A percentile compares a stretch with the other conserved stretches of the same genome.
These are phyloP conservation scores for Stegostoma tigrinum DNA, from an alignment of 2,113 vertebrate species.

Conservation along the genomic window DNA sequence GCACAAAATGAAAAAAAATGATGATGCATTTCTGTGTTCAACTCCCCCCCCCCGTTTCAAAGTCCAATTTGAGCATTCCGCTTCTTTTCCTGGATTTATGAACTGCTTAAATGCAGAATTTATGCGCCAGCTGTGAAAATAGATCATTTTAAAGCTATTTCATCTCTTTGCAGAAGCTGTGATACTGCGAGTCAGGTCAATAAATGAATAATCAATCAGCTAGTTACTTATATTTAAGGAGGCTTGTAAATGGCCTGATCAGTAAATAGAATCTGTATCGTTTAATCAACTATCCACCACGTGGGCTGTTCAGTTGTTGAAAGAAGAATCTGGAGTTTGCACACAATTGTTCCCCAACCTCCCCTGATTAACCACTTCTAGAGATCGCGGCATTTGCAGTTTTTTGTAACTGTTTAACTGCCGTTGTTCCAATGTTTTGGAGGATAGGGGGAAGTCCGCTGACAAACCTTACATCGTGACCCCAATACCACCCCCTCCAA, in stretches of 20 bases:
- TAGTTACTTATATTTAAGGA: constrained; percentile 18
- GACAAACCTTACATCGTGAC: too few species aligned
- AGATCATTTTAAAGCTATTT: constrained; percentile 19
- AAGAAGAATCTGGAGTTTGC: not conserved
- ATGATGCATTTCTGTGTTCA: not conserved
- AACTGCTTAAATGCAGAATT: constrained; percentile 14
- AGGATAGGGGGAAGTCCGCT: too few species aligned
- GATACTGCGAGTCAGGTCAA: not conserved
- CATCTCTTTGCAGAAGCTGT: not conserved
- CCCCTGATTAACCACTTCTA: not conserved
- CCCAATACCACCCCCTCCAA: too few species aligned
- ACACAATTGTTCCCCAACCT: too few species aligned
- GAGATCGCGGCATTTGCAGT: not conserved
- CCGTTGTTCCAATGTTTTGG: too few species aligned
- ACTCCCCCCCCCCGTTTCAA: not conserved
- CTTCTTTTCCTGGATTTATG: constrained; percentile 6
- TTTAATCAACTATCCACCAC: not conserved
- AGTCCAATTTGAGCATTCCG: not conserved
- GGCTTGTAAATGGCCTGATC: not conserved
- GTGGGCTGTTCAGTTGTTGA: not conserved
- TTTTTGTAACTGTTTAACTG: too few species aligned
- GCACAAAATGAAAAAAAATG: not conserved
- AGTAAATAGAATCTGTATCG: not conserved
- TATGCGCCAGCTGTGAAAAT: constrained; percentile 8
- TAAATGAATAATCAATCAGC: constrained; percentile 27